These are phyloP conservation scores for Microdon myrmicae DNA, from an alignment of 2,888 invertebrate genomes.

Conservation along the genomic window DNA sequence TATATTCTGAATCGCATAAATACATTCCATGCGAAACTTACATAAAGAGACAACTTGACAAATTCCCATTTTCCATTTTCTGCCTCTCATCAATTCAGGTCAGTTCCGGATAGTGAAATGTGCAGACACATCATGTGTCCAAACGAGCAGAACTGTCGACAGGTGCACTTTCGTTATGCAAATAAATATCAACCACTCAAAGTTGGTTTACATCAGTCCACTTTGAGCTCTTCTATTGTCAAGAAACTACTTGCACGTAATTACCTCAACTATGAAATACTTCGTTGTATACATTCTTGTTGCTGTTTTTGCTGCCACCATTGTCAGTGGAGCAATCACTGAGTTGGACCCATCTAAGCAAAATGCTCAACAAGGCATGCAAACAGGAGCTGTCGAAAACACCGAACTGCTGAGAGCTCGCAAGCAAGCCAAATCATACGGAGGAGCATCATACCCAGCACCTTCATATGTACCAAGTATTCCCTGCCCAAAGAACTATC, in stretches of 20 bases:
- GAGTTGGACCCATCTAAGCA: slow-evolving; percentile 26
- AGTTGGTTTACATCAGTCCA: slow-evolving; percentile 35
- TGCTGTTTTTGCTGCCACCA: slow-evolving; percentile 20
- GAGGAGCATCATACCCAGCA: slow-evolving; percentile 12
- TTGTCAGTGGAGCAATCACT: slow-evolving; percentile 10
- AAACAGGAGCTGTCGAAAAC: slow-evolving; percentile 17
- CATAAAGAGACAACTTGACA: no score
- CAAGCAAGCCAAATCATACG: slow-evolving; percentile 36
- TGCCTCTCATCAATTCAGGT: no score
- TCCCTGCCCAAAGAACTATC: slow-evolving; percentile 41
- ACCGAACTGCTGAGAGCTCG: slow-evolving; percentile 39
- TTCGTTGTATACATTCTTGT: slow-evolving; percentile 30
- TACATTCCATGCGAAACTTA: no score
- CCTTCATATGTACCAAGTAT: slow-evolving; percentile 15
- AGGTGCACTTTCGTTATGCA: slow-evolving; percentile 27
- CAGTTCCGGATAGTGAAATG: slow-evolving; percentile 38
- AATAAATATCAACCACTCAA: slow-evolving; percentile 36
- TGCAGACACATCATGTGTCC: slow-evolving; percentile 1
- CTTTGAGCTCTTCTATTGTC: slow-evolving; percentile 24
- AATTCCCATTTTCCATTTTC: no score
- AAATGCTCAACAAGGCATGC: slow-evolving; percentile 3
- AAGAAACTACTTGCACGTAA: slow-evolving; percentile 9
- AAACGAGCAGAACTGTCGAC: slow-evolving; percentile 24
- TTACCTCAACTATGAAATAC: slow-evolving; percentile 33
- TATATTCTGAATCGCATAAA: no score